Evolutionary conservation across 2,888 invertebrate species (phyloP).

Genomic region (Imbricaverruca yamaguchii): DNA sequence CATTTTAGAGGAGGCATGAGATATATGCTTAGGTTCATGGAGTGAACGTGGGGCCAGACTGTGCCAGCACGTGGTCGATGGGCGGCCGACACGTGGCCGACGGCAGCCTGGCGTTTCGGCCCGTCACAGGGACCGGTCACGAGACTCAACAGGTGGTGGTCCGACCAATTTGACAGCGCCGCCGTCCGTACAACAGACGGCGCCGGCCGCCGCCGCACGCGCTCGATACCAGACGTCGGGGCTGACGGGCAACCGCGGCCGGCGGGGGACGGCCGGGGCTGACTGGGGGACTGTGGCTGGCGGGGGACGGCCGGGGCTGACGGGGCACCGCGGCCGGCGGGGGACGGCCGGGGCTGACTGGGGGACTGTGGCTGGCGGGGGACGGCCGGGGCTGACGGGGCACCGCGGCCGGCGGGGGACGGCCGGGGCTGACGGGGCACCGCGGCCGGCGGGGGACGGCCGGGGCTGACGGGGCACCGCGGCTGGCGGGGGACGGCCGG

Average conservation of each 20-base stretch:
- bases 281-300: background rate
- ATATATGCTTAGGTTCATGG: no score
- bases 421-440: no score
- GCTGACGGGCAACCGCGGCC: background rate
- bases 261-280: background rate
- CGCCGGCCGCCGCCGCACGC: no score
- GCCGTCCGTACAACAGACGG: no score
- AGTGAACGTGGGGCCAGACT: no score
- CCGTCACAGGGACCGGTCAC: background rate
- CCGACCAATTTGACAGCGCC: background rate
- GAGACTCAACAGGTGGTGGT: slow-evolving; percentile 2
- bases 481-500: no score
- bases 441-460: no score
- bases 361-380: background rate
- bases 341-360: background rate
- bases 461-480: no score
- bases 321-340: background rate
- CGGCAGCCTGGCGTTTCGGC: background rate
- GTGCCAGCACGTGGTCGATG: background rate
- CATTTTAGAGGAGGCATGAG: no score
- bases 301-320: background rate
- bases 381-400: no score
- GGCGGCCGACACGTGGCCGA: background rate
- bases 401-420: no score
- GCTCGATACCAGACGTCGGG: no score